These are phyloP conservation scores for Papilio aristodemus DNA, from an alignment of 1,140 invertebrate species.

Conservation along the genomic window DNA sequence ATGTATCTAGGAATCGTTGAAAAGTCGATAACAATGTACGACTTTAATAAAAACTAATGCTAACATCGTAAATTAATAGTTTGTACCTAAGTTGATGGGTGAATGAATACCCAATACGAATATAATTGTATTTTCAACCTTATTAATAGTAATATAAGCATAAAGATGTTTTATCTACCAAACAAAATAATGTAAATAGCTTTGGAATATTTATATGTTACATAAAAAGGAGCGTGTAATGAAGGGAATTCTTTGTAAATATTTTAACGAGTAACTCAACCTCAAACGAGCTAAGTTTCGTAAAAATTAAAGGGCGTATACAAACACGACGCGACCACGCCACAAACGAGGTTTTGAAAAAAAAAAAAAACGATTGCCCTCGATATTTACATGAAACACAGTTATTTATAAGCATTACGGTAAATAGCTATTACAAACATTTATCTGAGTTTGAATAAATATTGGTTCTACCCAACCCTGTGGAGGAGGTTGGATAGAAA, in stretches of 20 bases:
- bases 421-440: not conserved
- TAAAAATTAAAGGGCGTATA: not conserved
- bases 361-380: not conserved
- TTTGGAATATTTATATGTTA: not conserved
- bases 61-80: no score
- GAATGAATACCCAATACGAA: not conserved
- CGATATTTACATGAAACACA: not conserved
- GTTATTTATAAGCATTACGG: no score
- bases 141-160: not conserved
- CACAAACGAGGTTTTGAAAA: not conserved
- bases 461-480: no score
- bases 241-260: slow-evolving; percentile 14
- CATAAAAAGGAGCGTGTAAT: not conserved
- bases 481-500: no score
- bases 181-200: not conserved
- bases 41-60: no score
- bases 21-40: no score
- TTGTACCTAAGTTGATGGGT: not conserved
- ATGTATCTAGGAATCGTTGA: no score
- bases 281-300: slow-evolving; percentile 12
- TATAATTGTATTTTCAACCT: no score
- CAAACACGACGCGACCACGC: not conserved
- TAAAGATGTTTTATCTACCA: not conserved
- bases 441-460: not conserved
- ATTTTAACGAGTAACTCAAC: slow-evolving; percentile 14